Percentiles rank a stretch among this genome's conserved stretches.
phyloP scores from a whole-genome alignment of 92 coral and sea anemone species.

The Zoanthus gigantus region DNA sequence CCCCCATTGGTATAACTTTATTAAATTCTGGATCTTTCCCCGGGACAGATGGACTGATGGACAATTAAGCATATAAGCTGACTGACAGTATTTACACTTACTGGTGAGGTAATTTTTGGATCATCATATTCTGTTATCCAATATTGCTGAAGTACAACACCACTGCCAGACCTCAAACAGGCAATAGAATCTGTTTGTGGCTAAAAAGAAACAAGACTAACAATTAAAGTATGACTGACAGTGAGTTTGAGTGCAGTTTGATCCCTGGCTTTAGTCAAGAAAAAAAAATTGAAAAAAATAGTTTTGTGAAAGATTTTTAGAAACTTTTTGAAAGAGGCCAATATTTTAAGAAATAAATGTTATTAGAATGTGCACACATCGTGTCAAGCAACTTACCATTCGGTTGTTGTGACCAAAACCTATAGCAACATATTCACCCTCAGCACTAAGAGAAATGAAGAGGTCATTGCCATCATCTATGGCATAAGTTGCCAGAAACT shows the following conservation, averaged over 20 bases:
- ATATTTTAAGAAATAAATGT: too few relatives aligned
- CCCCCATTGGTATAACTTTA: too few relatives aligned
- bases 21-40: too few relatives aligned
- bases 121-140: slow-evolving; percentile 39
- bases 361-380: too few relatives aligned
- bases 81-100: neutral
- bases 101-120: slow-evolving; percentile 27
- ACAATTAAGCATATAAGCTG: neutral
- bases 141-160: slow-evolving; percentile 8
- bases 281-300: too few relatives aligned
- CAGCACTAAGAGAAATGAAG: slow-evolving; percentile 10
- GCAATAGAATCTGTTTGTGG: slow-evolving; percentile 32
- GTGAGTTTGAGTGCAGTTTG: neutral
- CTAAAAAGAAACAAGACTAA: neutral
- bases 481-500: slow-evolving; percentile 12
- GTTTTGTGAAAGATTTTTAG: too few relatives aligned
- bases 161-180: neutral
- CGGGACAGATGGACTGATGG: too few relatives aligned
- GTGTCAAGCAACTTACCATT: neutral
- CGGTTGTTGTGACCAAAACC: slow-evolving; percentile 24
- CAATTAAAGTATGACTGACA: neutral
- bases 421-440: slow-evolving; percentile 12
- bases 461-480: neutral
- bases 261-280: neutral
- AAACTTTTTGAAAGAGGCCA: too few relatives aligned